Conservation (phyloP, 2,797 vertebrate genomes). For the Philypnodon macrostomus region DNA sequence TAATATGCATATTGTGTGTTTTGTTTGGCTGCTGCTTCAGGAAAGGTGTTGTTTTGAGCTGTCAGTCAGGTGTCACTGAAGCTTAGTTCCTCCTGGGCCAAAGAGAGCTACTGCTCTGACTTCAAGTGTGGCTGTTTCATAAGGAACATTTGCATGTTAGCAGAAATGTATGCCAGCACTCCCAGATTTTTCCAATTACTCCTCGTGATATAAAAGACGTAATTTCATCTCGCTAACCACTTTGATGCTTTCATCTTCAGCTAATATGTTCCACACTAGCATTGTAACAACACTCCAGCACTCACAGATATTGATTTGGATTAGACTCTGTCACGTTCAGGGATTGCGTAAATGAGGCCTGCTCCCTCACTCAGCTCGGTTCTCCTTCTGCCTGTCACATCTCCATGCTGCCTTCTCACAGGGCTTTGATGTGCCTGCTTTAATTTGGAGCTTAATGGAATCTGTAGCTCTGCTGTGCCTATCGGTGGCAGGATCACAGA, state of each 20-base stretch:
- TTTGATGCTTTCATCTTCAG: constrained; percentile 71
- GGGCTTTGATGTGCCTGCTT: constrained; percentile 80
- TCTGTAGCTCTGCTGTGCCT: constrained; percentile 73
- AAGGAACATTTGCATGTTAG: constrained; percentile 41
- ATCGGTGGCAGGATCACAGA: constrained; percentile 78
- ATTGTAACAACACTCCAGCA: constrained; percentile 65
- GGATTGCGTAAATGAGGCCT: constrained; percentile 67
- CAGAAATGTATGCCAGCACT: constrained; percentile 42
- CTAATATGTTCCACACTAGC: constrained; percentile 69
- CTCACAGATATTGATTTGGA: constrained; percentile 76
- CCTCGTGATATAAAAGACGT: constrained; percentile 63
- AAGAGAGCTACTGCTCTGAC: constrained; percentile 26
- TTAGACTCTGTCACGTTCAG: constrained; percentile 66
- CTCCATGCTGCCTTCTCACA: constrained; percentile 67
- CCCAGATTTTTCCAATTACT: constrained; percentile 62
- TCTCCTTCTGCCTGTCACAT: constrained; percentile 60
- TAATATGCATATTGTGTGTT: constrained; percentile 22
- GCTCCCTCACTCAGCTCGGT: constrained; percentile 62
- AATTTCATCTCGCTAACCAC: constrained; percentile 68
- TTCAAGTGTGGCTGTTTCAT: constrained; percentile 26
- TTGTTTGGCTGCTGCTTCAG: constrained; percentile 22
- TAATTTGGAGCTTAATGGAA: constrained; percentile 82
- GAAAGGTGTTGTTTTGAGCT: constrained; percentile 22
- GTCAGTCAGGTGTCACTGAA: constrained; percentile 34
- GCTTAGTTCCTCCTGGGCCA: constrained; percentile 6